Evolutionary conservation across 2,113 vertebrate species (phyloP), one percentile per base, ranked within the genome.

Genomic region (Hippocampus barbouri): DNA sequence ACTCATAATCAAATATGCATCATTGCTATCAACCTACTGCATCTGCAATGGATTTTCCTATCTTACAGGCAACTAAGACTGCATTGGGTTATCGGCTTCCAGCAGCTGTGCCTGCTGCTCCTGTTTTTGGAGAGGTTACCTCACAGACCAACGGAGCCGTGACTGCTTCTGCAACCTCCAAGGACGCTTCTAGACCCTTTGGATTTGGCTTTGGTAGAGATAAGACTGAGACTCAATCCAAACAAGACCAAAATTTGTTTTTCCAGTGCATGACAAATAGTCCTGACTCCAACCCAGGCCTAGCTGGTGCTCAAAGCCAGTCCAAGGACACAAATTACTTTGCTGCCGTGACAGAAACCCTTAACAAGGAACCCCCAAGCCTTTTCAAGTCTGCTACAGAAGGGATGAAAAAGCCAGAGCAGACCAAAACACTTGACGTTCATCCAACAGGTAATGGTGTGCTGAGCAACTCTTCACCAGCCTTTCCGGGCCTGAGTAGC

Each of bases 231-330:
- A 72, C 89, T 64, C 83, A 85, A 71, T 64, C 86, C 14, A 80
- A 85, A 82, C 95, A 94, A 86, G 94, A 96, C 80, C 95, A 97
- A 88, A 99, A 99, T 91, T 92, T 99, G 77, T 99, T 99, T 94
- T 97, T 99, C 90, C 96, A 98, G 71, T 98, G 95, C 85, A 98
- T 99, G 97, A 94, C 95, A 63, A 95, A 98, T 90, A 96, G 92
- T 82, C 89, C 95, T 87, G 90, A 93, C 76, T 90, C 92, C 60
- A 94, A 90, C 79, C 74, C 83, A 40, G 86, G 67, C 69, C 76
- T 85, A 21, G 43, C 79, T 68, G 79, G 85, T 66, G 79, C 80
- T 69, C 88, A 81, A 70, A 71, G 72, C 43, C 79, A 87, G 56
- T 66, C 90, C 25, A 92, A 91, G 81, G 90, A 91, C 82, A 85